A percentile compares a stretch with the other conserved stretches of the same genome.
phyloP scores from a whole-genome alignment of 2,113 vertebrate species.

The Ailurus styani region DNA sequence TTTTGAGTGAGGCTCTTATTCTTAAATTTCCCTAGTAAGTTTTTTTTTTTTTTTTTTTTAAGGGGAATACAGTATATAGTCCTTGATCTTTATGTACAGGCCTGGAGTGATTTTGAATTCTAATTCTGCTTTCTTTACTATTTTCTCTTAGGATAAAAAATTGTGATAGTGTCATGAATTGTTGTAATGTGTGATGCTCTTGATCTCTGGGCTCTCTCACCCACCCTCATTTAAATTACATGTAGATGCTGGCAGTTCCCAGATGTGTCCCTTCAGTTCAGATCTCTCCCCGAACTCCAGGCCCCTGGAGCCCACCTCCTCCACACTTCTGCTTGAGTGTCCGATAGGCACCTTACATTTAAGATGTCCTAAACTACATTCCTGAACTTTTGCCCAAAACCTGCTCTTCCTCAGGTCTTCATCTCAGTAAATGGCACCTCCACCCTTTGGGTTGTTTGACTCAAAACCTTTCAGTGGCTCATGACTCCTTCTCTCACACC shows the following conservation, averaged over 20 bases:
- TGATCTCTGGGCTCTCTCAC: not conserved
- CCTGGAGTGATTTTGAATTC: not conserved
- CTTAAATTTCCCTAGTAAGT: conserved; percentile 93
- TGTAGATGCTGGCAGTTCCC: not conserved
- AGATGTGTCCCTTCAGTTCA: not conserved
- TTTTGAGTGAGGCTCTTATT: conserved; percentile 92
- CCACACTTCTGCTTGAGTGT: not conserved
- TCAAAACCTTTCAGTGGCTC: not conserved
- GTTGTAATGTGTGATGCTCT: not conserved
- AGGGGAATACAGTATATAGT: conserved; percentile 4
- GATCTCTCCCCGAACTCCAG: not conserved
- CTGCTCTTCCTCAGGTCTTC: not conserved
- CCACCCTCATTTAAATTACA: not conserved
- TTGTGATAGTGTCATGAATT: not conserved
- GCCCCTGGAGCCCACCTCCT: not conserved
- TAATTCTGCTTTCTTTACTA: not conserved
- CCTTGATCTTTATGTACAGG: not conserved
- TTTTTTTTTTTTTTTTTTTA: not conserved
- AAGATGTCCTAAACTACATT: not conserved
- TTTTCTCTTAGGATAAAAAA: not conserved
- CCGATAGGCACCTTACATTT: not conserved
- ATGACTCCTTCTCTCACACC: not conserved
- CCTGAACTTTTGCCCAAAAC: not conserved
- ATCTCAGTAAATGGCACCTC: not conserved
- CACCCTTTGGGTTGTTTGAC: not conserved